Conservation (phyloP, 1,140 invertebrate species). For the Paramacrobiotus metropolitanus region DNA sequence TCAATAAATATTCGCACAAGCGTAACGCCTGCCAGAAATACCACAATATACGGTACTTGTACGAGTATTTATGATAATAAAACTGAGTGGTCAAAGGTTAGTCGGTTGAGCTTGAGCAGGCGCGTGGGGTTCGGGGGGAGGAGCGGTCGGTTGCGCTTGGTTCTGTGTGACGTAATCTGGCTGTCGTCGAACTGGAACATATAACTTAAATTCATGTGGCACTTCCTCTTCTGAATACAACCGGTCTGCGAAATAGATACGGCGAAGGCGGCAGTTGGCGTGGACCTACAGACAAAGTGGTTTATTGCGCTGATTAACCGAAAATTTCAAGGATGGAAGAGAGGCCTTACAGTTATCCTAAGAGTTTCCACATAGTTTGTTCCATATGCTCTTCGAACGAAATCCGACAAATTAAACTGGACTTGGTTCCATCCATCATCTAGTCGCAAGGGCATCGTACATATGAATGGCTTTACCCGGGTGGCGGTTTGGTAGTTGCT, state of each 20-base stretch:
- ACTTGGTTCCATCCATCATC: conserved; percentile 11
- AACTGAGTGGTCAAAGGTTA: too few relatives aligned
- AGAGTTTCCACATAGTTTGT: conserved; percentile 11
- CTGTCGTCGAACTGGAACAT: neutral
- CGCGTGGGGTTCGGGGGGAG: neutral
- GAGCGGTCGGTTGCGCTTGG: neutral
- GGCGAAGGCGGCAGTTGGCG: neutral
- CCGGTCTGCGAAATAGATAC: neutral
- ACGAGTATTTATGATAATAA: too few relatives aligned
- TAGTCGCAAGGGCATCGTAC: conserved; percentile 6
- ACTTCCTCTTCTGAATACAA: conserved; percentile 2
- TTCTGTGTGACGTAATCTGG: neutral
- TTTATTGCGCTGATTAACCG: neutral
- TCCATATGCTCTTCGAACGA: conserved; percentile 7
- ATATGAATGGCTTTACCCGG: neutral
- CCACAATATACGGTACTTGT: too few relatives aligned
- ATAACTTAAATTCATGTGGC: neutral
- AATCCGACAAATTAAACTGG: conserved; percentile 5
- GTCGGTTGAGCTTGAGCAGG: neutral
- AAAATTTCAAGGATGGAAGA: neutral
- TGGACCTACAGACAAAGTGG: neutral
- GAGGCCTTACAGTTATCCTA: neutral
- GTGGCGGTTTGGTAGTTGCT: conserved; percentile 2
- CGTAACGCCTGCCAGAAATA: too few relatives aligned
- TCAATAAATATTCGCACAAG: too few relatives aligned